A percentile compares a stretch with the other conserved stretches of the same genome.
phyloP scores from a whole-genome alignment of 2,888 invertebrate species.

The Andrena fulva region DNA sequence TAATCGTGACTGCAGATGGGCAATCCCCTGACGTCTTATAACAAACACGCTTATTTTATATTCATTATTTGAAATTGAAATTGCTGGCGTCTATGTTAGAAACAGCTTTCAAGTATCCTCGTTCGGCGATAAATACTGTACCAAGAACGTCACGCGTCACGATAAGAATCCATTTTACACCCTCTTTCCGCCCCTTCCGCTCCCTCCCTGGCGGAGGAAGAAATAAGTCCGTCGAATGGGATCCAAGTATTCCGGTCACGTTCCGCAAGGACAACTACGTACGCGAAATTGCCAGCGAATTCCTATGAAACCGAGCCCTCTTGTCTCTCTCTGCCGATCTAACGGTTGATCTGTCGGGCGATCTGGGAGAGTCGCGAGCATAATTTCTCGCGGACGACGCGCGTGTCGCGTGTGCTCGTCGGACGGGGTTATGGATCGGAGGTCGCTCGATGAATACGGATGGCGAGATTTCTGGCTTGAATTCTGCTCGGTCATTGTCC shows the following conservation, averaged over 20 bases:
- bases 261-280: conserved; percentile 60
- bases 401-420: conserved; percentile 25
- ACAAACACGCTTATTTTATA: neutral
- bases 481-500: conserved; percentile 30
- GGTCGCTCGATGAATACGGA: conserved; percentile 63
- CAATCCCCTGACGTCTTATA: neutral
- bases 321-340: conserved; percentile 58
- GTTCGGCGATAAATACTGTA: neutral
- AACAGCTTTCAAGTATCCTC: neutral
- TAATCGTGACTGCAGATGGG: neutral
- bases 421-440: conserved; percentile 39
- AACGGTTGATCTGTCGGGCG: conserved; percentile 51
- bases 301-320: conserved; percentile 62
- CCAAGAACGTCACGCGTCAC: neutral
- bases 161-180: conserved; percentile 42
- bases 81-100: neutral
- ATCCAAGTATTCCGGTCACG: conserved; percentile 65
- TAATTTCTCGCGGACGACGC: conserved; percentile 51
- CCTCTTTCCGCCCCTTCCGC: neutral
- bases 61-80: no score
- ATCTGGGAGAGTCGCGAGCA: conserved; percentile 56
- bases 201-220: neutral
- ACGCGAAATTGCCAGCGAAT: conserved; percentile 65
- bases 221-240: conserved; percentile 27
- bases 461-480: conserved; percentile 40